phyloP scores from a whole-genome alignment of 1,140 invertebrate genomes.

The Microplitis demolitor region DNA sequence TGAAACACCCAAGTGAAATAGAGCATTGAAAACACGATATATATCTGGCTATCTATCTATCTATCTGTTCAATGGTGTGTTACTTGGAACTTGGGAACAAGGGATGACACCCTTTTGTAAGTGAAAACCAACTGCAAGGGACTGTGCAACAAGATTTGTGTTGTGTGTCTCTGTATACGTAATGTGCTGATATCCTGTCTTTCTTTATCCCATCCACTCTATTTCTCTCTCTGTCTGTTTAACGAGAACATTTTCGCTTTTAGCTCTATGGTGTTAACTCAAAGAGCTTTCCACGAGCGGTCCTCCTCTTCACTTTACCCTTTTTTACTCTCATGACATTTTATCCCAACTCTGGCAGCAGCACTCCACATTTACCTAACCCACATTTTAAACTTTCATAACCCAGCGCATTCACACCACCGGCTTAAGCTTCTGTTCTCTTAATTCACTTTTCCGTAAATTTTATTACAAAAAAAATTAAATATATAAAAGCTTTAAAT shows the following conservation, averaged over 20 bases:
- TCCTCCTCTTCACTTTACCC: not conserved
- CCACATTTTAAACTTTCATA: not conserved
- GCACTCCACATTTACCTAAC: not conserved
- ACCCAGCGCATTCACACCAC: too few relatives aligned
- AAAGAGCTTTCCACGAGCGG: not conserved
- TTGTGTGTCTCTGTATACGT: not conserved
- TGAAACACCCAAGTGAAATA: too few relatives aligned
- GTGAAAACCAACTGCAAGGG: not conserved
- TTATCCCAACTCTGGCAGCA: too few relatives aligned
- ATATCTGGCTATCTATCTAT: not conserved
- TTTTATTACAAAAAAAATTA: too few relatives aligned
- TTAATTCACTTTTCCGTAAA: too few relatives aligned
- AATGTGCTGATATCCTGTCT: not conserved
- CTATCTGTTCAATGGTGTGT: not conserved
- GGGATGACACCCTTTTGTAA: not conserved
- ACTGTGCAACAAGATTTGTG: not conserved
- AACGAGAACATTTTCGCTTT: not conserved
- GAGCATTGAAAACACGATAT: not conserved
- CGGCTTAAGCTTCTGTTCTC: too few relatives aligned
- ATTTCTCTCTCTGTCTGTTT: not conserved
- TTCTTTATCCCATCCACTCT: too few relatives aligned
- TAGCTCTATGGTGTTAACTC: constrained; percentile 11
- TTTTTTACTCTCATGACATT: not conserved
- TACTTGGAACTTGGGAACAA: not conserved
- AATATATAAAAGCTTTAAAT: too few relatives aligned